phyloP scores from a whole-genome alignment of 2,113 vertebrate genomes.

The Malaclemys terrapin region DNA sequence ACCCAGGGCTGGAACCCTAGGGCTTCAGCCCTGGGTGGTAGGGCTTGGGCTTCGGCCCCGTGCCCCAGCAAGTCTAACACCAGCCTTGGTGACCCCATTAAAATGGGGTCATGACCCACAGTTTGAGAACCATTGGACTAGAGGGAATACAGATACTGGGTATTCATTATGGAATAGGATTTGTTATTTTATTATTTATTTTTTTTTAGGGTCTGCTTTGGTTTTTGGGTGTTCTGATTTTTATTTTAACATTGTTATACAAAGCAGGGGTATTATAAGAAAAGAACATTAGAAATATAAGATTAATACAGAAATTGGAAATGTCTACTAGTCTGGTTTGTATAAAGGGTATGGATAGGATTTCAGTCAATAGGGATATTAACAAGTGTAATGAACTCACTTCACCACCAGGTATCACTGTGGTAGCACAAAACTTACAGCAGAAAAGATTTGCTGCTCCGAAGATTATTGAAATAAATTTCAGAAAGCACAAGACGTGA shows the following conservation, averaged over 20 bases:
- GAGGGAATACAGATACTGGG: constrained; percentile 48
- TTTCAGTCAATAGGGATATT: fast-evolving
- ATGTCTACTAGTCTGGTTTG: fast-evolving
- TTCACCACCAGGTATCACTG: constrained; percentile 53
- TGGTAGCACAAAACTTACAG: background rate
- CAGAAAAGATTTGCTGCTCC: background rate
- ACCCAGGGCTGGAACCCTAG: too few relatives aligned
- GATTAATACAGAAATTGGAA: background rate
- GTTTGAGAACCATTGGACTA: background rate
- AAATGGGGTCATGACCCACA: too few relatives aligned
- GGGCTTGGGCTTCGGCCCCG: too few relatives aligned
- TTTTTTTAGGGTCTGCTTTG: background rate
- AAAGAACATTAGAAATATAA: background rate
- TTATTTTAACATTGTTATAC: background rate
- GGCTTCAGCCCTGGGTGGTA: too few relatives aligned
- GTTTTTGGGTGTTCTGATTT: background rate
- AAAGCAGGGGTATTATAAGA: background rate
- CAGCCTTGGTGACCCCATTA: too few relatives aligned
- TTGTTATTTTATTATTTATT: background rate
- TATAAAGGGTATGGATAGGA: fast-evolving
- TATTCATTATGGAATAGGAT: background rate
- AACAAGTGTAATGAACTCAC: fast-evolving
- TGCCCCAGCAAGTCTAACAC: too few relatives aligned
- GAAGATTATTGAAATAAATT: background rate
- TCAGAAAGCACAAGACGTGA: background rate